Evolutionary conservation across 2,797 vertebrate species (phyloP).

Genomic region (Tenualosa thibaudeaui): DNA sequence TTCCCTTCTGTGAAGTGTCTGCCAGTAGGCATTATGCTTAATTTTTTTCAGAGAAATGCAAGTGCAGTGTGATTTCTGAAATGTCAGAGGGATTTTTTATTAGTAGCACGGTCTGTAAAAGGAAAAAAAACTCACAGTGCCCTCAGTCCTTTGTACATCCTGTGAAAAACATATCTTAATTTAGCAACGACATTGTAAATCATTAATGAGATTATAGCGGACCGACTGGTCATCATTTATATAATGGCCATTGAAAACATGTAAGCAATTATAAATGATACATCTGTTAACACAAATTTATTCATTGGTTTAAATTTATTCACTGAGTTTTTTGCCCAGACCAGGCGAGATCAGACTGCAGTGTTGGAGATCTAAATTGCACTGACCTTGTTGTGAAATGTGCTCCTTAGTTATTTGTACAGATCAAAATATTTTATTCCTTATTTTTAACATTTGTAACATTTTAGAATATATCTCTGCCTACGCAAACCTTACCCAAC

Average conservation of each 20-base stretch:
- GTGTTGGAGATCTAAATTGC: not conserved
- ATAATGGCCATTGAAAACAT: not conserved
- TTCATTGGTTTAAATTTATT: not conserved
- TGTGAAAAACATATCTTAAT: not conserved
- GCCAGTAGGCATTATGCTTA: not conserved
- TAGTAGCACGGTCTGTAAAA: not conserved
- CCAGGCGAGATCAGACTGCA: not conserved
- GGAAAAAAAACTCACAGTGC: not conserved
- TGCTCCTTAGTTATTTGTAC: not conserved
- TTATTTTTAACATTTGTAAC: not conserved
- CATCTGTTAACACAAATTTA: not conserved
- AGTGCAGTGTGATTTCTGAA: not conserved
- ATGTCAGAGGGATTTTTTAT: slow-evolving; percentile 17
- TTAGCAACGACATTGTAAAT: not conserved
- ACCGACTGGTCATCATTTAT: not conserved
- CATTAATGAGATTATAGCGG: not conserved
- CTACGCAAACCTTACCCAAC: not conserved
- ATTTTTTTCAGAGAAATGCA: not conserved
- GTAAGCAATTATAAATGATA: not conserved
- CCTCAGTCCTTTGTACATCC: not conserved
- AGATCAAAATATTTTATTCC: not conserved
- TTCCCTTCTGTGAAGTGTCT: not conserved
- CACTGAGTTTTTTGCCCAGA: not conserved
- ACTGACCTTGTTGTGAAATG: not conserved
- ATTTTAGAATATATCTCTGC: not conserved